Base-by-base conservation (phyloP, 2,113 vertebrate genomes). In the Strigops habroptila region DNA sequence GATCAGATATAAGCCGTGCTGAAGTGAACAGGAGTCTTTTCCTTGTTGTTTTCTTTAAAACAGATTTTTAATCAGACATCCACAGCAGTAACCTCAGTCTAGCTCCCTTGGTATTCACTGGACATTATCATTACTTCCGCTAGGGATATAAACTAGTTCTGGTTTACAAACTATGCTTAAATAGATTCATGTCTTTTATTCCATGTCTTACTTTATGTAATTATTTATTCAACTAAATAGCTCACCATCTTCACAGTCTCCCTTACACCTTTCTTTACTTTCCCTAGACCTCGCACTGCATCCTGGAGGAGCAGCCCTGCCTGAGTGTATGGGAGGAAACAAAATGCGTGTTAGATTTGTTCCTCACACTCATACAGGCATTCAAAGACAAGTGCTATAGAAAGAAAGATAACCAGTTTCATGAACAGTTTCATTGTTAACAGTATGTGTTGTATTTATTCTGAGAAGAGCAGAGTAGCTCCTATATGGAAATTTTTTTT, bases 161-260 rank as follows among this genome's bases (percentile, higher is more conserved):
- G 43, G 44, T 89, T 87, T 87, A 63, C 51, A 71, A 94, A 77
- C 19, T 51, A 5, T 44, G 35, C 37, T 91, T 91, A 84, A 87
- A 82, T 10, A 95, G 41, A 89, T 71, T 86, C 7, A 60, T 39
- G 18, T 55, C 39, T 91, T 95, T 91, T 71, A 46, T 89, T 52
- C 46, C 46, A 12, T 64, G 87, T 48, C 85, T 85, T 70, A 85
- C 23, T 94, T 94, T 76, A 68, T 60, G 52, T 60, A 82, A 91
- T 87, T 93, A 91, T 96, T 96, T 86, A 84, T 96, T 92, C 55
- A 68, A 37, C 51, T 60, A 85, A 93, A 76, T 30, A 64, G 10
- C 27, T 90, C 39, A 60, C 60, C 31, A 4, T 82, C 33, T 81
- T 82, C 69, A 43, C 19, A 46, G 30, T n/a, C 23, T 73, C 44